Evolutionary conservation across 2,888 invertebrate species (phyloP).

Genomic region (Notodonta dromedarius): DNA sequence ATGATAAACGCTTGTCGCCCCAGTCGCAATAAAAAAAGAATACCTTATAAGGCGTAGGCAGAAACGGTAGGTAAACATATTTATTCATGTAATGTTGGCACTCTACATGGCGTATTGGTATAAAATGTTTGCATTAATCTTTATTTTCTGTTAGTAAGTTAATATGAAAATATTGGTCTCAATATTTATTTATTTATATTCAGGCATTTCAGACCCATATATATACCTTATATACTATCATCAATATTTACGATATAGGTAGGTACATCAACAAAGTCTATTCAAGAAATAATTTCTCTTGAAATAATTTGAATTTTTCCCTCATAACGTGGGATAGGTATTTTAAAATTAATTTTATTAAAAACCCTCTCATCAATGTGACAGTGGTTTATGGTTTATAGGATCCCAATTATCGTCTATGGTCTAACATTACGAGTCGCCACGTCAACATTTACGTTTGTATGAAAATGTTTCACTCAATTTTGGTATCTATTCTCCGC

Average conservation of each 20-base stretch:
- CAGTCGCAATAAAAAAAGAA: constrained; percentile 44
- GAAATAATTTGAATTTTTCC: constrained; percentile 24
- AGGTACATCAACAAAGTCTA: background rate
- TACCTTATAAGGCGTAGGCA: constrained; percentile 28
- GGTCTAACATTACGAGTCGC: constrained; percentile 51
- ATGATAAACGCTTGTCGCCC: constrained; percentile 65
- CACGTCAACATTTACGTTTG: constrained; percentile 28
- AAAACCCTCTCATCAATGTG: constrained; percentile 59
- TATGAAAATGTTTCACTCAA: constrained; percentile 21
- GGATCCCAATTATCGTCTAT: constrained; percentile 62
- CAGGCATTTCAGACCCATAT: too few species aligned
- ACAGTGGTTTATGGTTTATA: constrained; percentile 59
- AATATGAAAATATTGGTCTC: too few species aligned
- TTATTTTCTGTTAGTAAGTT: too few species aligned
- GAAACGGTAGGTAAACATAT: background rate
- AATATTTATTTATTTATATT: too few species aligned
- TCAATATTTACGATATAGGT: too few species aligned
- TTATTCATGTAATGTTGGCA: background rate
- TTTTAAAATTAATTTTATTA: constrained; percentile 43
- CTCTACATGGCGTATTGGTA: background rate
- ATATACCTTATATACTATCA: too few species aligned
- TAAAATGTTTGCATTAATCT: too few species aligned
- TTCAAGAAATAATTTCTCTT: background rate
- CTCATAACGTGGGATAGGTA: constrained; percentile 43
- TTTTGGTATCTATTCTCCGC: constrained; percentile 40